A percentile compares a stretch with the other conserved stretches of the same genome.
Evolutionary conservation across 2,113 vertebrate genomes (phyloP).

Genomic region (Elaphurus davidianus): DNA sequence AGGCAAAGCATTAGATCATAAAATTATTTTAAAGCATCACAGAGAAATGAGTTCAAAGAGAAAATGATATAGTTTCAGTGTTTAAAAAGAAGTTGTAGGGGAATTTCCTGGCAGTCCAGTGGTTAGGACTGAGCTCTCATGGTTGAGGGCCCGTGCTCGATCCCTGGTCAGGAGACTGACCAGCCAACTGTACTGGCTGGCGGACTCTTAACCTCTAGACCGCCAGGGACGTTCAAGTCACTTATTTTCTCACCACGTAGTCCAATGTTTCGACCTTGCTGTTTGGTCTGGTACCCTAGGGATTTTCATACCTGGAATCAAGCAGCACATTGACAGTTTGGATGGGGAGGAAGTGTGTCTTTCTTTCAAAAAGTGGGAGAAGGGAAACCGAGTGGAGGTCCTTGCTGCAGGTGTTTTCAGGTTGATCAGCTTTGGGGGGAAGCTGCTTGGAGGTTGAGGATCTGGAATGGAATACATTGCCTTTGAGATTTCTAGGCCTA

Average conservation of each 20-base stretch:
- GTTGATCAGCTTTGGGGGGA: background rate
- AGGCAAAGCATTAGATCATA: background rate
- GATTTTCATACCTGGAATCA: background rate
- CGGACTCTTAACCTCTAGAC: background rate
- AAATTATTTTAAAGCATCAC: background rate
- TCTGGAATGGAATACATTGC: background rate
- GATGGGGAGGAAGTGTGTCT: background rate
- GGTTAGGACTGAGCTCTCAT: background rate
- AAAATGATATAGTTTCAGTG: background rate
- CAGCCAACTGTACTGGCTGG: background rate
- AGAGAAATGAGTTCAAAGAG: background rate
- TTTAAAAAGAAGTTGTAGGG: background rate
- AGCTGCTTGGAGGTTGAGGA: background rate
- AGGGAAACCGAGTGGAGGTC: no score
- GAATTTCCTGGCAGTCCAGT: background rate
- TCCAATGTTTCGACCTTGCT: background rate
- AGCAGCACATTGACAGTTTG: background rate
- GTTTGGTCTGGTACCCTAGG: background rate
- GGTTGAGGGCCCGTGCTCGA: fast-evolving
- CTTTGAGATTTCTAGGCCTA: background rate
- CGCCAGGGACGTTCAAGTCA: background rate
- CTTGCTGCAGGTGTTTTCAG: background rate
- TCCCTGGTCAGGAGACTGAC: background rate
- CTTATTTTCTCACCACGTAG: background rate
- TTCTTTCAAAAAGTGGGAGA: background rate